Percentiles rank a stretch among this genome's conserved stretches.
Evolutionary conservation across 2,113 vertebrate species (phyloP).

Genomic region (Paramormyrops kingsleyae): DNA sequence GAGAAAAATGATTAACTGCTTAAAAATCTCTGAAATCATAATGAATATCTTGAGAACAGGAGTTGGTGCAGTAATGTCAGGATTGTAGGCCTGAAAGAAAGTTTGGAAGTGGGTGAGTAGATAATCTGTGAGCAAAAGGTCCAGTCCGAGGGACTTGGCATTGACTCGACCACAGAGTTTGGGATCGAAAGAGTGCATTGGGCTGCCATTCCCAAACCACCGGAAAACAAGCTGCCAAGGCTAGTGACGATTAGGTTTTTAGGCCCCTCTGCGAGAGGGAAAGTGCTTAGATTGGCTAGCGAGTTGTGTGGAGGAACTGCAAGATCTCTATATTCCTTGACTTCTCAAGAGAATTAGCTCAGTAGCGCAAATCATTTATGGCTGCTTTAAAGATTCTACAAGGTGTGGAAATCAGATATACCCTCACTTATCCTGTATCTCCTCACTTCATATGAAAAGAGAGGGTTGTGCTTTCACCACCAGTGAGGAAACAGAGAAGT

Average conservation of each 20-base stretch:
- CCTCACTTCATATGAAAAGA: background rate
- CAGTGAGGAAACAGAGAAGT: background rate
- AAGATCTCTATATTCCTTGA: background rate
- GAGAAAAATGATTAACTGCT: background rate
- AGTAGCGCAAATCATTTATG: no score
- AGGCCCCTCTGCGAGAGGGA: background rate
- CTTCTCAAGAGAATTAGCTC: background rate
- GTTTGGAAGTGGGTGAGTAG: background rate
- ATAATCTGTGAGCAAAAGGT: background rate
- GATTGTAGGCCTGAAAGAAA: background rate
- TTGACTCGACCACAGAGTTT: background rate
- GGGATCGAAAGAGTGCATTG: background rate
- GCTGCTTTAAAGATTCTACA: background rate
- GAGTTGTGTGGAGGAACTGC: background rate
- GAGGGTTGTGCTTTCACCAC: background rate
- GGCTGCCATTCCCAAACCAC: background rate
- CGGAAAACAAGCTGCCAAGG: background rate
- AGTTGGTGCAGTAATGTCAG: background rate
- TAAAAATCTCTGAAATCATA: background rate
- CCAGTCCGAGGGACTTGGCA: background rate
- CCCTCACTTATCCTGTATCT: background rate
- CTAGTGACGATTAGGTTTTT: background rate
- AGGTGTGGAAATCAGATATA: background rate
- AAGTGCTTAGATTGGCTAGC: background rate
- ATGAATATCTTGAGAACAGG: background rate